phyloP scores from a whole-genome alignment of 2,113 vertebrate genomes.

The Nyctereutes procyonoides region DNA sequence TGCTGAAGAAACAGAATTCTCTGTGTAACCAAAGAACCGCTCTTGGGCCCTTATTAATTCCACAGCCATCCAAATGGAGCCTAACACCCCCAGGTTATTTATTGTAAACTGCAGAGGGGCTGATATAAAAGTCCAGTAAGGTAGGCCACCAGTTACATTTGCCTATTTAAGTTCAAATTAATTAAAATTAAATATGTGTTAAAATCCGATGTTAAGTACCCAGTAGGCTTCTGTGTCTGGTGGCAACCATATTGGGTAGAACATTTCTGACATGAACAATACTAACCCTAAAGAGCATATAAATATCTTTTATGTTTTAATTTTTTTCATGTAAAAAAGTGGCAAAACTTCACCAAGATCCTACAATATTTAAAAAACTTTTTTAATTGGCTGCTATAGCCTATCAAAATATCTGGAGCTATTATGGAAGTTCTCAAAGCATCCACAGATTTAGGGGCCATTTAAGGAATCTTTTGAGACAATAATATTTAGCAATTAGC shows the following conservation, averaged over 20 bases:
- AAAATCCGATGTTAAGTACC: not conserved
- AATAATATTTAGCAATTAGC: not conserved
- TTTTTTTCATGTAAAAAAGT: not conserved
- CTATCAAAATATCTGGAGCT: not conserved
- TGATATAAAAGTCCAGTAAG: not conserved
- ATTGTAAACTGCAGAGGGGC: not conserved
- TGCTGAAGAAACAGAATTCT: slow-evolving; percentile 1
- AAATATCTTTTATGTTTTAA: not conserved
- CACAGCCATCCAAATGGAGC: not conserved
- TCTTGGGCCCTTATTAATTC: not conserved
- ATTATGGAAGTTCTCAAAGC: not conserved
- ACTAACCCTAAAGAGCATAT: not conserved
- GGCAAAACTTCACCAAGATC: not conserved
- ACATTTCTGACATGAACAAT: not conserved
- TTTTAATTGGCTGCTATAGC: not conserved
- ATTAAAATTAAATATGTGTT: not conserved
- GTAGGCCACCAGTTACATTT: not conserved
- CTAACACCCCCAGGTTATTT: not conserved
- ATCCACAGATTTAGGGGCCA: not conserved
- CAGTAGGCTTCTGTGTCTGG: not conserved
- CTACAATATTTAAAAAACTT: not conserved
- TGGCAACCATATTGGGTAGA: not conserved
- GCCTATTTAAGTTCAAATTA: not conserved
- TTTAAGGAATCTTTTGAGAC: not conserved
- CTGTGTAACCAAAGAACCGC: not conserved